Conservation (phyloP, 2,888 invertebrate genomes). For the Lycocerus yunnanus region DNA sequence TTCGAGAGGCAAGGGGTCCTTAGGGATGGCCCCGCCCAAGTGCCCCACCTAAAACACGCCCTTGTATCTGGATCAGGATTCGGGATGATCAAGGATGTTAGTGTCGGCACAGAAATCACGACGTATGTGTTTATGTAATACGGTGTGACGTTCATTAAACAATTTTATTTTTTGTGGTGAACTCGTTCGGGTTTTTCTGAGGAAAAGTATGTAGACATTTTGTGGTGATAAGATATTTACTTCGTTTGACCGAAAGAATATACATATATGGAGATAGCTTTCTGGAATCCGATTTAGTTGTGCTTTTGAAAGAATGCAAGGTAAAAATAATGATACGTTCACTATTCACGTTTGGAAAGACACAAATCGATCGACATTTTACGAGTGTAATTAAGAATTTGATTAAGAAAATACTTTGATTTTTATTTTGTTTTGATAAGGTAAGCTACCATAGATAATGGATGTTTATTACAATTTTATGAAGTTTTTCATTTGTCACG, state of each 20-base stretch:
- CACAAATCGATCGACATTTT: background rate
- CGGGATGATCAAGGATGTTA: constrained; percentile 41
- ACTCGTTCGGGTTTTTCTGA: background rate
- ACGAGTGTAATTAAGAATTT: background rate
- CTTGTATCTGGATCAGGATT: constrained; percentile 47
- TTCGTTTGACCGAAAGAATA: background rate
- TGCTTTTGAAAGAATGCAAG: background rate
- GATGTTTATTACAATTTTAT: background rate
- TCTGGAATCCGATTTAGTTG: background rate
- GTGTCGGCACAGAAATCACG: constrained; percentile 36
- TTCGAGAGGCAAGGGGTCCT: constrained; percentile 57
- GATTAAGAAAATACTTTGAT: background rate
- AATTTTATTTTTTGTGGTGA: background rate
- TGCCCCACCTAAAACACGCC: constrained; percentile 59
- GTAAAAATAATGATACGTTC: background rate
- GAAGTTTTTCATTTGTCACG: background rate
- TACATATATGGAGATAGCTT: background rate
- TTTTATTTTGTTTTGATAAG: background rate
- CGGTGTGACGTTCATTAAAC: background rate
- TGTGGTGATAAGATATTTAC: background rate
- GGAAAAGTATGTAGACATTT: background rate
- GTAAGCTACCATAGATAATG: background rate
- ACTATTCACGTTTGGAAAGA: background rate
- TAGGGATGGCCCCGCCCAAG: constrained; percentile 66
- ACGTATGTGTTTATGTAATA: constrained; percentile 22